phyloP scores from a whole-genome alignment of 1,140 invertebrate species.

The Reticulitermes speratus region DNA sequence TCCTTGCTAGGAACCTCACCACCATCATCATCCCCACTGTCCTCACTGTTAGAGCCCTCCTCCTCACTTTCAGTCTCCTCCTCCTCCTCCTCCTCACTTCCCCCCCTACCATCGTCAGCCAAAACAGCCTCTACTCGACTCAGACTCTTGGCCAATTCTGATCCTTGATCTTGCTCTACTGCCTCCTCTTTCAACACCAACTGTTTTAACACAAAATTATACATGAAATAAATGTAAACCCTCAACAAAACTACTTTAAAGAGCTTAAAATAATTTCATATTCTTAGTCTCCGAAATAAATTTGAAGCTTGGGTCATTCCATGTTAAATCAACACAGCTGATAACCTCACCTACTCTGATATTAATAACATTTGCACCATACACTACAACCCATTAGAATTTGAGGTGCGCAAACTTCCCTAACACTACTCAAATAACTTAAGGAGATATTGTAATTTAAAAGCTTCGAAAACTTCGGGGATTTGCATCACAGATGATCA shows the following conservation, averaged over 20 bases:
- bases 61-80: slow-evolving; percentile 42
- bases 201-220: slow-evolving; percentile 20
- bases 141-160: slow-evolving; percentile 21
- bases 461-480: too few relatives aligned
- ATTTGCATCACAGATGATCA: too few relatives aligned
- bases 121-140: slow-evolving; percentile 25
- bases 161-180: slow-evolving; percentile 27
- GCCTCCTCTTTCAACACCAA: slow-evolving; percentile 31
- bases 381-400: too few relatives aligned
- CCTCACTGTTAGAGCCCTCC: slow-evolving; percentile 36
- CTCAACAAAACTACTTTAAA: background rate
- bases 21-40: slow-evolving; percentile 47
- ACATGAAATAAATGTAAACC: background rate
- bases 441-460: too few relatives aligned
- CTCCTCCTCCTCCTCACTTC: slow-evolving; percentile 41
- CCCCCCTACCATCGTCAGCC: slow-evolving; percentile 1
- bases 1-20: slow-evolving; percentile 47
- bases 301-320: too few relatives aligned
- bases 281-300: too few relatives aligned
- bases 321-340: too few relatives aligned
- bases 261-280: too few relatives aligned
- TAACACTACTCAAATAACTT: too few relatives aligned
- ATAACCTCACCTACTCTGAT: too few relatives aligned
- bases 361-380: too few relatives aligned
- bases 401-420: too few relatives aligned